Evolutionary conservation across 1,140 invertebrate species (phyloP), one percentile per base, ranked within the genome.

Genomic region (Temnothorax curvispinosus): DNA sequence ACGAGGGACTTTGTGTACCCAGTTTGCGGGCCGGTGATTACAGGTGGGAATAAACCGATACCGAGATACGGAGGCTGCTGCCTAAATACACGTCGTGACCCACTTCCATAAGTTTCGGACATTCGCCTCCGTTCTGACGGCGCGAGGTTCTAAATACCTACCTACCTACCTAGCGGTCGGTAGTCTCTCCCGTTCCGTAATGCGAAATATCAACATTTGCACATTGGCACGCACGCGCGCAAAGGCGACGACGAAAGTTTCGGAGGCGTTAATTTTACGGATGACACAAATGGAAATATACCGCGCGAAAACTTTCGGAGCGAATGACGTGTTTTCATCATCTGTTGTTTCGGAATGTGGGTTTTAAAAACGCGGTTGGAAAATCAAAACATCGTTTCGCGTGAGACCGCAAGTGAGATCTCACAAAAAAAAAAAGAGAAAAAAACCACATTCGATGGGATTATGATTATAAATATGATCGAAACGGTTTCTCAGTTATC

Each of bases 41-140:
- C 87, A 91, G 87, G 78, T 86, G 89, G 89, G 90, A 90, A 90
- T 90, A 89, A 89, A 90, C 90, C 85, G 84, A 90, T 91, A 87
- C 52, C 86, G 74, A 82, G 86, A 87, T 89, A 80, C 88, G 77
- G 38, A 58, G 85, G 47, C 56, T 78, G 78, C 77, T 65, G 78
- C 82, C 69, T 74, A 74, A 87, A 89, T 85, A 65, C 76, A 65
- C 35, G 60, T 9, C 72, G 44, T 87, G 87, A 88, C 88, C 90
- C 44, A 76, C 77, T 91, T 91, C 62, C 41, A 18, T 62, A 82
- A 77, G 64, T 80, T 67, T 60, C 64, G 80, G 88, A 80, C 76
- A 69, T 69, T 27, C 67, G 56, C 77, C 21, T 18, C 21, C 69
- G 27, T 44, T 21, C 52, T 44, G 27, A 47, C 62, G n/a, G 8